Evolutionary conservation across 2,888 invertebrate species (phyloP).

Genomic region (Copidosoma aretas): DNA sequence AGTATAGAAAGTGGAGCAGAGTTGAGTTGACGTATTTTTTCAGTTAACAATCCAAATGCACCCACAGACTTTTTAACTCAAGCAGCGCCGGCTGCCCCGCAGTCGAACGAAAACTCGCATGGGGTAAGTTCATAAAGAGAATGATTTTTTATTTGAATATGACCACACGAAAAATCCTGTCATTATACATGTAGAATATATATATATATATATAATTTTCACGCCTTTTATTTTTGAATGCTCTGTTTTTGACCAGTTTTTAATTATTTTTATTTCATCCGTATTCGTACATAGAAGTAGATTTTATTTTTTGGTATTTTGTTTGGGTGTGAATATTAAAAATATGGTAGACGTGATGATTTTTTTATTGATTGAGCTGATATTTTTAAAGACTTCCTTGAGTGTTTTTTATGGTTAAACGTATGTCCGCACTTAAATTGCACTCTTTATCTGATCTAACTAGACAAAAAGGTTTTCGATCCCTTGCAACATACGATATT

Average conservation of each 20-base stretch:
- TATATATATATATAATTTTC: conserved; percentile 13
- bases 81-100: conserved; percentile 49
- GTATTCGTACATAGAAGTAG: conserved; percentile 12
- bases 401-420: no score
- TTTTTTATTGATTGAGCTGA: not conserved
- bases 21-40: not conserved
- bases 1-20: no score
- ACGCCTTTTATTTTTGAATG: conserved; percentile 11
- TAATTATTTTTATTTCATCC: conserved; percentile 9
- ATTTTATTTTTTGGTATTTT: conserved; percentile 27
- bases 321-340: conserved; percentile 21
- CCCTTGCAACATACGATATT: not conserved
- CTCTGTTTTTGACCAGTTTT: conserved; percentile 8
- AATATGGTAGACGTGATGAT: conserved; percentile 24
- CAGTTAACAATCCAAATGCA: conserved; percentile 65
- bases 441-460: not conserved
- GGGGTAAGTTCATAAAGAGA: conserved; percentile 52
- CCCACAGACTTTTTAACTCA: conserved; percentile 68
- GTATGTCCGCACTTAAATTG: not conserved
- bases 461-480: not conserved
- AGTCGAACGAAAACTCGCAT: conserved; percentile 49
- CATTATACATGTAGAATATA: not conserved
- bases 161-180: conserved; percentile 3
- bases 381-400: not conserved
- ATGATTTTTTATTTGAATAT: not conserved